Evolutionary conservation across 1,140 invertebrate genomes (phyloP).

Genomic region (Zaprionus inermis): DNA sequence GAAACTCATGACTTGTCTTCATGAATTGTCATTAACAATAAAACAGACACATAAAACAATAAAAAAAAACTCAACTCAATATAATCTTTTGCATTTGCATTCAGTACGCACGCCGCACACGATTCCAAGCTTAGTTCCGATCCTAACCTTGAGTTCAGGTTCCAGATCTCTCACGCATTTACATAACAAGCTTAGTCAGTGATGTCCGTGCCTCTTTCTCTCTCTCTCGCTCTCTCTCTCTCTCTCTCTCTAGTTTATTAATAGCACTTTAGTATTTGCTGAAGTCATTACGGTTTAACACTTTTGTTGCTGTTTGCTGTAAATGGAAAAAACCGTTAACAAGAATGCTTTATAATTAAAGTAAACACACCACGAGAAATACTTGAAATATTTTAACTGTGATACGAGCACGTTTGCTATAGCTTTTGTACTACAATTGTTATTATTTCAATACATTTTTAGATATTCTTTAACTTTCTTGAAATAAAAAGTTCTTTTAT

Average conservation of each 20-base stretch:
- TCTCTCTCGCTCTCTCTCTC: not conserved
- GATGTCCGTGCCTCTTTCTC: not conserved
- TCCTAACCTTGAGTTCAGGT: constrained; percentile 41
- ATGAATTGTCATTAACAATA: constrained; percentile 35
- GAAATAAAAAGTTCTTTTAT: not conserved
- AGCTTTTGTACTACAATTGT: not conserved
- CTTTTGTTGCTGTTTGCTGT: constrained; percentile 6
- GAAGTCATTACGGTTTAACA: constrained; percentile 4
- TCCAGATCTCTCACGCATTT: constrained; percentile 11
- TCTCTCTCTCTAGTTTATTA: constrained; percentile 25
- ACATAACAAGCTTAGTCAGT: not conserved
- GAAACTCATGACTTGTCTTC: constrained; percentile 28
- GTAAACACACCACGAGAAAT: not conserved
- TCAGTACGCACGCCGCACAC: constrained; percentile 24
- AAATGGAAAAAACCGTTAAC: constrained; percentile 1
- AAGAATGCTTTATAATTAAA: constrained; percentile 5
- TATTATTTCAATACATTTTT: not conserved
- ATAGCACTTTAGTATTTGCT: constrained; percentile 39
- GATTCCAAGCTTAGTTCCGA: not conserved
- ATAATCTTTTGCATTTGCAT: constrained; percentile 50
- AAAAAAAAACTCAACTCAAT: constrained; percentile 37
- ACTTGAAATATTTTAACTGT: not conserved
- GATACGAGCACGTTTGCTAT: not conserved
- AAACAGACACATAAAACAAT: constrained; percentile 31
- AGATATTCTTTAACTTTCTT: not conserved